phyloP scores from a whole-genome alignment of 2,797 vertebrate species.

The Benthosema pterotum region DNA sequence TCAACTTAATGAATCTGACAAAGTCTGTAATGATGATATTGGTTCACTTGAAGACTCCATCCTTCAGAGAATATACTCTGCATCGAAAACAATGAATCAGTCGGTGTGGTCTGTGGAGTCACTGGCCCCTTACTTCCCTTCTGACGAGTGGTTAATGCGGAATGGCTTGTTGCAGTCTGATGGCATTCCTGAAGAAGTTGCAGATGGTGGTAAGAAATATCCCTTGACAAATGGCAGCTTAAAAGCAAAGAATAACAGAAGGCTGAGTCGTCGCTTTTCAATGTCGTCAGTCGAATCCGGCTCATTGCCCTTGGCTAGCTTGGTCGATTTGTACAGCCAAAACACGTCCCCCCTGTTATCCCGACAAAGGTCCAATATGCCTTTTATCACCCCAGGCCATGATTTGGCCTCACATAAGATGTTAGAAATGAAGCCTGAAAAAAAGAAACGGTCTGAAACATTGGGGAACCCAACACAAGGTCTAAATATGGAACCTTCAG shows the following conservation, averaged over 20 bases:
- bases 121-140: slow-evolving; percentile 49
- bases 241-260: background rate
- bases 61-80: background rate
- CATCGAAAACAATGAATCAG: slow-evolving; percentile 44
- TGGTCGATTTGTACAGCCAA: background rate
- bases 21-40: slow-evolving; percentile 6
- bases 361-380: background rate
- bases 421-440: slow-evolving; percentile 2
- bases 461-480: background rate
- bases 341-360: background rate
- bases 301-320: slow-evolving; percentile 8
- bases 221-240: background rate
- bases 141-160: slow-evolving; percentile 47
- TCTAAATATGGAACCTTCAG: background rate
- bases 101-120: slow-evolving; percentile 75
- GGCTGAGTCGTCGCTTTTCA: background rate
- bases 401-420: background rate
- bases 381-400: slow-evolving; percentile 24
- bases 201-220: slow-evolving; percentile 15
- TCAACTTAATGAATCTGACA: background rate
- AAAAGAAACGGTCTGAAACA: too few relatives aligned
- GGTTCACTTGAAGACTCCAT: background rate
- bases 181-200: slow-evolving; percentile 17
- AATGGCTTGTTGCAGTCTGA: slow-evolving; percentile 34
- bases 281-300: slow-evolving; percentile 12